phyloP scores from a whole-genome alignment of 2,797 vertebrate species.

The Micrastur ruficollis region DNA sequence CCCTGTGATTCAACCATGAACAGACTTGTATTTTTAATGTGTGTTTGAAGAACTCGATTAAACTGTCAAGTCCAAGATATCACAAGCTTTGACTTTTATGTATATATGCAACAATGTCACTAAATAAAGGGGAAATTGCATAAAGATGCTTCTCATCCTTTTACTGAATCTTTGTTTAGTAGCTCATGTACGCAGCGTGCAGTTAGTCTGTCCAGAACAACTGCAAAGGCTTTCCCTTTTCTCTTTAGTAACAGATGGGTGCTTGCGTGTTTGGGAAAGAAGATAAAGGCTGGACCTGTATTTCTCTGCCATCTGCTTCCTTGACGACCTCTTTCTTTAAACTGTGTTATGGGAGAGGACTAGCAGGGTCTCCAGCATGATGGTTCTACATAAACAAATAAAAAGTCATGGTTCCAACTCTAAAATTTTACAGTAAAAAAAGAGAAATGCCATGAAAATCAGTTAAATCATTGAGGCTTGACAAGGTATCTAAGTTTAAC shows the following conservation, averaged over 20 bases:
- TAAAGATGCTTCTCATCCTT: background rate
- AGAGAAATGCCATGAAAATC: background rate
- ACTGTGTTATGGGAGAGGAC: background rate
- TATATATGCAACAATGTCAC: background rate
- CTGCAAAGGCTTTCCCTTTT: background rate
- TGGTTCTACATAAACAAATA: background rate
- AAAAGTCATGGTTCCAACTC: background rate
- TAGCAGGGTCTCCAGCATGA: background rate
- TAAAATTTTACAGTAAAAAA: background rate
- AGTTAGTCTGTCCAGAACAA: background rate
- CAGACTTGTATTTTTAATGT: background rate
- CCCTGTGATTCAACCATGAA: background rate
- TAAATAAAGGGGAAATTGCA: background rate
- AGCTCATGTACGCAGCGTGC: background rate
- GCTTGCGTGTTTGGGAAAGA: background rate
- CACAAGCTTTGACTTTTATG: background rate
- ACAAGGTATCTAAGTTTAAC: background rate
- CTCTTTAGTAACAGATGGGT: background rate
- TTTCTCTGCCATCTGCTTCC: slow-evolving; percentile 27
- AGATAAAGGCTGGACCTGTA: background rate
- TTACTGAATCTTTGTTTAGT: background rate
- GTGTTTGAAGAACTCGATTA: background rate
- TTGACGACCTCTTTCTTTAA: background rate
- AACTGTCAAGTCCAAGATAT: background rate
- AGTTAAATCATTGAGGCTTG: background rate